Conservation (phyloP, 2,888 invertebrate species). For the Micropterix aruncella region DNA sequence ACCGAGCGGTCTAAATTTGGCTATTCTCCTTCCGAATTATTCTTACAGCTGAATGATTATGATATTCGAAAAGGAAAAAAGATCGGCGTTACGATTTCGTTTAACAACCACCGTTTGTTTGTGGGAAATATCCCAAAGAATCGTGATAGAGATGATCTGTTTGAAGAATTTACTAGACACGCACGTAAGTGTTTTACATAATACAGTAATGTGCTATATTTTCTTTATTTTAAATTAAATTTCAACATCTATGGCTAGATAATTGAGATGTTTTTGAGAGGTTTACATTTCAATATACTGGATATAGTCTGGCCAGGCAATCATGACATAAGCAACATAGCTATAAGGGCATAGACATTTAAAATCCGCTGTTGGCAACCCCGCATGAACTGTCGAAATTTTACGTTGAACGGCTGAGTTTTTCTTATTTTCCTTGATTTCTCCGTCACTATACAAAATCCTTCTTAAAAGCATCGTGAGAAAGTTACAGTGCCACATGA, state of each 20-base stretch:
- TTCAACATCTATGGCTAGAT: background rate
- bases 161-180: slow-evolving; percentile 98
- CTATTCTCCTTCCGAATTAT: slow-evolving; percentile 71
- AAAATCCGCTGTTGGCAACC: too few species aligned
- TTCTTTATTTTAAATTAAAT: background rate
- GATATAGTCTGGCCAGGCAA: too few species aligned
- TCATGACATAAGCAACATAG: too few species aligned
- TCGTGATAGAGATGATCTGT: slow-evolving; percentile 98
- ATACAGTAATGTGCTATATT: slow-evolving; percentile 21
- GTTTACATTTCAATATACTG: background rate
- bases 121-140: slow-evolving; percentile 99
- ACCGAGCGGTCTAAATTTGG: slow-evolving; percentile 39
- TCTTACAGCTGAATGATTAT: slow-evolving; percentile 98
- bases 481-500: too few species aligned
- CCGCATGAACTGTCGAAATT: too few species aligned
- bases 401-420: too few species aligned
- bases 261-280: background rate
- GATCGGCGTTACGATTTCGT: slow-evolving; percentile 98
- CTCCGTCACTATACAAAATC: too few species aligned
- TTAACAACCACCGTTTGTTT: slow-evolving; percentile 99
- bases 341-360: too few species aligned
- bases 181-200: slow-evolving; percentile 87
- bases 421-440: too few species aligned
- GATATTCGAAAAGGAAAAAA: slow-evolving; percentile 99
- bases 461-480: too few species aligned